Evolutionary conservation across 2,797 vertebrate species (phyloP).

Genomic region (Atherinosoma microstoma): DNA sequence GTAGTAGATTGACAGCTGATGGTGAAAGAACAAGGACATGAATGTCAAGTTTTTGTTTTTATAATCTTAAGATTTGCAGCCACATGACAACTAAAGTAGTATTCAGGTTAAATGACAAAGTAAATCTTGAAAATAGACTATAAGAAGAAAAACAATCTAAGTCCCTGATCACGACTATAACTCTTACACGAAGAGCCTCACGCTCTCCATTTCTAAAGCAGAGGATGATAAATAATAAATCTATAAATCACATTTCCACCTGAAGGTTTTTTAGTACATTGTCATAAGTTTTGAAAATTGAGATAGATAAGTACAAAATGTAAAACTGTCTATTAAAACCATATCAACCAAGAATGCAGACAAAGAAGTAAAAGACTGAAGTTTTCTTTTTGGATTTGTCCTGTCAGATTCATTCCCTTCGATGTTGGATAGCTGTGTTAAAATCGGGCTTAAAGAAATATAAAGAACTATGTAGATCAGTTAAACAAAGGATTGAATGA

Average conservation of each 20-base stretch:
- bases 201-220: background rate
- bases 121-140: too few species aligned
- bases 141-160: too few species aligned
- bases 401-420: background rate
- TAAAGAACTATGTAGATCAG: slow-evolving; percentile 4
- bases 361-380: background rate
- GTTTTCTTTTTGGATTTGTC: slow-evolving; percentile 13
- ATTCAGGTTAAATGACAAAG: too few species aligned
- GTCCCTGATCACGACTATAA: background rate
- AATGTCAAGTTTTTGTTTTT: background rate
- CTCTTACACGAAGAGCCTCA: background rate
- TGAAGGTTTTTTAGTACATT: slow-evolving; percentile 4
- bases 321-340: slow-evolving; percentile 5
- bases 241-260: background rate
- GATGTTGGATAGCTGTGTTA: background rate
- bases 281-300: slow-evolving; percentile 13
- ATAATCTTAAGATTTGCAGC: too few species aligned
- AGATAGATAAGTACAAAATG: slow-evolving; percentile 16
- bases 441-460: slow-evolving; percentile 4
- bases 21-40: background rate
- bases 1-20: background rate
- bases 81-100: too few species aligned
- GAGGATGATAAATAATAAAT: slow-evolving; percentile 1
- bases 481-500: slow-evolving; percentile 26
- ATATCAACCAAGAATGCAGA: background rate